Evolutionary conservation across 2,113 vertebrate species (phyloP).

Genomic region (Solea senegalensis): DNA sequence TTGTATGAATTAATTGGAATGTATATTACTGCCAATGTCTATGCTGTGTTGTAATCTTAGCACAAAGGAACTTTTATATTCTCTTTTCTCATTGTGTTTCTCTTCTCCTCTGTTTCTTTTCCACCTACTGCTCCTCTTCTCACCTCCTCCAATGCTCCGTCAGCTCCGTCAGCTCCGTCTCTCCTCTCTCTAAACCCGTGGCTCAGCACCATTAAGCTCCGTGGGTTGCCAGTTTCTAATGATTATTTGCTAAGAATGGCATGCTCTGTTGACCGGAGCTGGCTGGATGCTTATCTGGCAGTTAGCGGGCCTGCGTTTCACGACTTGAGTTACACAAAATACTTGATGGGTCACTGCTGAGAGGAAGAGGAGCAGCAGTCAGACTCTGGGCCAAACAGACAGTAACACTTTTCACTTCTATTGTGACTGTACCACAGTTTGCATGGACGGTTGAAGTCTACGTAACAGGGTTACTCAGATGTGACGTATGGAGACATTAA

Average conservation of each 20-base stretch:
- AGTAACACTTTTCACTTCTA: slow-evolving; percentile 64
- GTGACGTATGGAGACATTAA: slow-evolving; percentile 46
- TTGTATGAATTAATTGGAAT: too few species aligned
- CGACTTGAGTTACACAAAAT: slow-evolving; percentile 73
- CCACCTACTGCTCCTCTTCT: background rate
- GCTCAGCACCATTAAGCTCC: slow-evolving; percentile 65
- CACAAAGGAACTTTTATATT: background rate
- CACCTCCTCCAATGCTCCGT: slow-evolving; percentile 18
- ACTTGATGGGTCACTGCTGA: slow-evolving; percentile 62
- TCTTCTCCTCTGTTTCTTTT: background rate
- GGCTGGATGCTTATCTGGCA: slow-evolving; percentile 81
- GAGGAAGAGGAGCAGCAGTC: slow-evolving; percentile 29
- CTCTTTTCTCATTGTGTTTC: background rate
- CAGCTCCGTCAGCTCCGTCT: slow-evolving; percentile 55
- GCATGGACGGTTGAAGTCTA: slow-evolving; percentile 45
- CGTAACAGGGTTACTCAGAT: slow-evolving; percentile 47
- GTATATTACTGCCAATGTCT: too few species aligned
- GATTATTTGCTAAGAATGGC: slow-evolving; percentile 79
- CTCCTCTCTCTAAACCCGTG: slow-evolving; percentile 44
- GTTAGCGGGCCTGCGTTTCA: slow-evolving; percentile 65
- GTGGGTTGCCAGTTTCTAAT: slow-evolving; percentile 74
- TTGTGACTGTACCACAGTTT: slow-evolving; percentile 49
- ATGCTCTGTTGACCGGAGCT: slow-evolving; percentile 80
- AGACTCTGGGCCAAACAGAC: slow-evolving; percentile 38
- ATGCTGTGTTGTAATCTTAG: slow-evolving; percentile 9